Base-by-base conservation (phyloP, 2,113 vertebrate species). In the Nettapus auritus region DNA sequence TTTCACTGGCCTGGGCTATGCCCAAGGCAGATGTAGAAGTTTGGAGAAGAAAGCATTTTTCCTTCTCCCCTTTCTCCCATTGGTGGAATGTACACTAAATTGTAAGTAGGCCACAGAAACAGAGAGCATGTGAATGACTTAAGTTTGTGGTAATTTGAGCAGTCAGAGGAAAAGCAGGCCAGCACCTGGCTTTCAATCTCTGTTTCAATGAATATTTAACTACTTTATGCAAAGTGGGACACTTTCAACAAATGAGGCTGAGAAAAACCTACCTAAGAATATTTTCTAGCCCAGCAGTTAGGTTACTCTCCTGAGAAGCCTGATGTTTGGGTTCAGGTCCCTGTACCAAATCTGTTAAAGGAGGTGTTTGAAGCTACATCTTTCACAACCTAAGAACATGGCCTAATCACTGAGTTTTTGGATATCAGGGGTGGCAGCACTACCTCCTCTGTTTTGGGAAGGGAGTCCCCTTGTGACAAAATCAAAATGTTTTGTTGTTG, bases 381-480 rank as follows among this genome's bases (percentile, higher is more conserved):
- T 96, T 96, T 93, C 53, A 76, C 50, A 97, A 10, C 31, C 33
- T 50, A 57, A 92, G 87, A 92, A 93, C 94, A 74, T 38, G 93
- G 87, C 67, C 84, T 96, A 89, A 97, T 96, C 95, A 97, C 70
- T 19, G 70, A 66, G 55, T 55, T 95, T 93, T 90, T 93, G 44
- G 77, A 90, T 95, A 97, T 97, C 89, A 87, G 66, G 63, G 75
- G 91, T 95, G 96, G 94, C 96, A 97, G 95, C 94, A 94, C 63
- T 92, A 94, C 95, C 96, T 95, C 96, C 94, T 96, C 91, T 96
- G 94, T 91, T 96, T 91, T 94, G 87, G 86, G 59, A 94, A 94
- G 82, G 87, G 89, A 95, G 95, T 96, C 96, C 96, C 96, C 94
- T 96, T 95, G 96, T 96, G 96, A 95, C 89, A 96, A 93, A 96